Evolutionary conservation across 2,888 invertebrate species (phyloP).

Genomic region (Cephus runcator): DNA sequence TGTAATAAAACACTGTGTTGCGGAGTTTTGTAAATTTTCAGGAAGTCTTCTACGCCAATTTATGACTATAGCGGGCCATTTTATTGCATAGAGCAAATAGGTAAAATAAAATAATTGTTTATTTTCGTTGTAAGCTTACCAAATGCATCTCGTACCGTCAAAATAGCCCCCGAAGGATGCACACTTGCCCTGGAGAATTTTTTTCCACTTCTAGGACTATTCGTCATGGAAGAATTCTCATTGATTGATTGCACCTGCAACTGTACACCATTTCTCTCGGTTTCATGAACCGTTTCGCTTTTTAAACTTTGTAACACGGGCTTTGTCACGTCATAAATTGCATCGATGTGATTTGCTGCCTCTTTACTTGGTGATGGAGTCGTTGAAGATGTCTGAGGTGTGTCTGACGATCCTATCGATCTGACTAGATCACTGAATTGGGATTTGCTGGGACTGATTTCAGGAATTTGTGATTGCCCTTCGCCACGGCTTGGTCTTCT

Average conservation of each 20-base stretch:
- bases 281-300: slow-evolving; percentile 37
- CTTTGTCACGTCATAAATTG: slow-evolving; percentile 16
- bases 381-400: slow-evolving; percentile 35
- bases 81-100: neutral
- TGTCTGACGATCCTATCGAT: slow-evolving; percentile 39
- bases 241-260: slow-evolving; percentile 14
- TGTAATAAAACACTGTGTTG: neutral
- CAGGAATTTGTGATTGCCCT: slow-evolving; percentile 23
- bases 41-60: no score
- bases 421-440: slow-evolving; percentile 42
- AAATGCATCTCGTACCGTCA: slow-evolving; percentile 57
- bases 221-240: slow-evolving; percentile 20
- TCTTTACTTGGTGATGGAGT: slow-evolving; percentile 33
- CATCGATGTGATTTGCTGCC: neutral
- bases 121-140: slow-evolving; percentile 39
- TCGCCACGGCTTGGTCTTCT: slow-evolving; percentile 38
- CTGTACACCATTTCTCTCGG: slow-evolving; percentile 44
- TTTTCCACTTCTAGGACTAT: slow-evolving; percentile 36
- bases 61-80: neutral
- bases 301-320: slow-evolving; percentile 11
- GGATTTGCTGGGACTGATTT: slow-evolving; percentile 42
- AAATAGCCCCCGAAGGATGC: slow-evolving; percentile 47
- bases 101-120: neutral
- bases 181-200: slow-evolving; percentile 47
- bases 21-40: no score